These are phyloP conservation scores for Bombus breviceps DNA, from an alignment of 1,140 invertebrate species.

Conservation along the genomic window DNA sequence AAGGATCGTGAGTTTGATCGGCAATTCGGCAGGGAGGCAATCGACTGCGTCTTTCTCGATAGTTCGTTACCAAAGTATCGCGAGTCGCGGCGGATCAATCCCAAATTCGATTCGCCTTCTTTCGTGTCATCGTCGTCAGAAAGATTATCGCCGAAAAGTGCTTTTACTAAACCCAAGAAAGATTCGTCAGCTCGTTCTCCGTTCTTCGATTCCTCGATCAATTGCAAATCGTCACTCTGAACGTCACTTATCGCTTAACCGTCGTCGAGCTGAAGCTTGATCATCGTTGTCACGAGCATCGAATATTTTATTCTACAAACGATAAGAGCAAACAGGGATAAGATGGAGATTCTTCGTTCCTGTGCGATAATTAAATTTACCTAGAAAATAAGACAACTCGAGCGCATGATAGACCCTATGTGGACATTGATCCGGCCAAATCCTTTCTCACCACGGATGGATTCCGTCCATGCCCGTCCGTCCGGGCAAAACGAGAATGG, in stretches of 20 bases:
- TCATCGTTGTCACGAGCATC: background rate
- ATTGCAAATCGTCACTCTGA: background rate
- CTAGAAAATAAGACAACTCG: conserved; percentile 16
- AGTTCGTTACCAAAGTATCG: conserved; percentile 25
- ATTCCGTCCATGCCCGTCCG: too few species aligned
- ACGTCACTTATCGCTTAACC: background rate
- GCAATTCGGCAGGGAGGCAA: conserved; percentile 67
- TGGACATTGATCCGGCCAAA: background rate
- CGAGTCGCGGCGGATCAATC: too few species aligned
- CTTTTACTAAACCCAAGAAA: too few species aligned
- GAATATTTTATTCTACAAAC: background rate
- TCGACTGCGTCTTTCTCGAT: conserved; percentile 29
- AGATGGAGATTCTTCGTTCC: too few species aligned
- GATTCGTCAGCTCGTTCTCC: too few species aligned
- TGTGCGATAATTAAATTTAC: too few species aligned
- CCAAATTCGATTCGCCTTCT: too few species aligned
- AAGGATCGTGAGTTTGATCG: conserved; percentile 81
- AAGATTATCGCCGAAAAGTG: too few species aligned
- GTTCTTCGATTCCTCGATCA: background rate
- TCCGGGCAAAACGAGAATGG: background rate
- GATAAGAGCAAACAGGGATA: too few species aligned
- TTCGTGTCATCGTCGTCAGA: too few species aligned
- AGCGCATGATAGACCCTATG: background rate
- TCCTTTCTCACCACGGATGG: background rate
- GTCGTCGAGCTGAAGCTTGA: background rate